Evolutionary conservation across 2,888 invertebrate species (phyloP), one percentile per base, ranked within the genome.

Genomic region (Branchinecta sandiegonensis): DNA sequence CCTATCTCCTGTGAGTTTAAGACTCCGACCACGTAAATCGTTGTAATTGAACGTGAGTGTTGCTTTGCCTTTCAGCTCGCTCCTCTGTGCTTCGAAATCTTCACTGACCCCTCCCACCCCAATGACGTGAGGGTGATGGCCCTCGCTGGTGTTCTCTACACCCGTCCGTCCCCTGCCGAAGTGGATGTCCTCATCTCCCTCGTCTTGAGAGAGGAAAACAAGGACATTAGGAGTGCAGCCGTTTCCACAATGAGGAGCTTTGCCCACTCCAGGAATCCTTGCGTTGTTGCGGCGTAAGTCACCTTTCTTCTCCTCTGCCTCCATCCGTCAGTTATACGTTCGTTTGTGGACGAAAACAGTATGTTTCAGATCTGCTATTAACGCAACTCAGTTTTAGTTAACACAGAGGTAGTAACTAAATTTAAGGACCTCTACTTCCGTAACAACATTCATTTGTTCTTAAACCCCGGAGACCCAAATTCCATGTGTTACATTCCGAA

Each of bases 161-260:
- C 63, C 23, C 63, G 63, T 10, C 63, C 63, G 2, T 56, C 63
- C 23, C 63, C 63, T 56, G 63, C 63, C 23, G 63, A 56, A 56
- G 23, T 56, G 9, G 63, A 56, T 56, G 63, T 56, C n/a, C 63
- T 56, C 23, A 56, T 56, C 23, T 56, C 63, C 9, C 23, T 56
- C 23, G 63, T 56, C 23, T 8, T 56, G 8, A n/a, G 63, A 17
- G 63, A 56, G 23, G 63, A 56, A 17, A 56, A 56, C 23, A 56
- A 23, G 23, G 63, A 56, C n/a, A 56, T 56, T 9, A 56, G 63
- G 23, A 56, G 63, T 9, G 63, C 63, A 17, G 63, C 63, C 23
- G 11, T 56, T 23, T n/a, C 63, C 23, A 56, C 63, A 1, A 56
- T 56, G 63, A 56, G 63, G 11, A 56, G 63, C 10, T 56, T 56